These are phyloP conservation scores for Notechis scutatus DNA, from an alignment of 2,113 vertebrate species.

Conservation along the genomic window DNA sequence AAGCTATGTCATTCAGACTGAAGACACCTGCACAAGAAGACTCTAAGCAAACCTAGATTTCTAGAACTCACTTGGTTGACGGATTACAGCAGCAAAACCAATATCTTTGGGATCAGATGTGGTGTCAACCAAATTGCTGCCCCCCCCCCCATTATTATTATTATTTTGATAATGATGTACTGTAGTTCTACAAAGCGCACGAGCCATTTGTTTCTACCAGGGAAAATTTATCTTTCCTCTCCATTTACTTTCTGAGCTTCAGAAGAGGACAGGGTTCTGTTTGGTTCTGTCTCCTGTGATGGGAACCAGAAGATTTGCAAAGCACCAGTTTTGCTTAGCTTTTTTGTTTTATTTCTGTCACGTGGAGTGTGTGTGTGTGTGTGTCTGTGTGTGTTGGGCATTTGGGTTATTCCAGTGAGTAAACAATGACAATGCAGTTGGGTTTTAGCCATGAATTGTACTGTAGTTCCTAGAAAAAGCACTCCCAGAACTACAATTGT, in stretches of 20 bases:
- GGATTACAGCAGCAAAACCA: neutral
- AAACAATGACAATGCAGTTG: neutral
- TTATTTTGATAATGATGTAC: neutral
- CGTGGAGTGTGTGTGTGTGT: neutral
- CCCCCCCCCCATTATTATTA: no score
- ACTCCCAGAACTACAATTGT: neutral
- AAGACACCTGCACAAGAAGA: neutral
- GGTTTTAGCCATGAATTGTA: neutral
- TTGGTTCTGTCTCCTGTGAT: neutral
- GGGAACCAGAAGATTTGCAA: neutral
- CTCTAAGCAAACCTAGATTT: neutral
- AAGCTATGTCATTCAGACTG: neutral
- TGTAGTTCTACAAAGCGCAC: neutral
- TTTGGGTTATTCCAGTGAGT: neutral
- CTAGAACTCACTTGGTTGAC: neutral
- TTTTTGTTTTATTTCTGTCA: neutral
- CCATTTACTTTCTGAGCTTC: neutral
- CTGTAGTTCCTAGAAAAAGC: neutral
- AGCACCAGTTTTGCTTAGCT: neutral
- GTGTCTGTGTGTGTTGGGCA: neutral
- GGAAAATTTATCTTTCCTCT: neutral
- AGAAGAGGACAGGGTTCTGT: neutral
- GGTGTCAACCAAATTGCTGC: neutral
- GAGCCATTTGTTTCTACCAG: neutral
- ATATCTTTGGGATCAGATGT: neutral